Conservation (phyloP, 2,113 vertebrate species). For the Salvelinus alpinus region DNA sequence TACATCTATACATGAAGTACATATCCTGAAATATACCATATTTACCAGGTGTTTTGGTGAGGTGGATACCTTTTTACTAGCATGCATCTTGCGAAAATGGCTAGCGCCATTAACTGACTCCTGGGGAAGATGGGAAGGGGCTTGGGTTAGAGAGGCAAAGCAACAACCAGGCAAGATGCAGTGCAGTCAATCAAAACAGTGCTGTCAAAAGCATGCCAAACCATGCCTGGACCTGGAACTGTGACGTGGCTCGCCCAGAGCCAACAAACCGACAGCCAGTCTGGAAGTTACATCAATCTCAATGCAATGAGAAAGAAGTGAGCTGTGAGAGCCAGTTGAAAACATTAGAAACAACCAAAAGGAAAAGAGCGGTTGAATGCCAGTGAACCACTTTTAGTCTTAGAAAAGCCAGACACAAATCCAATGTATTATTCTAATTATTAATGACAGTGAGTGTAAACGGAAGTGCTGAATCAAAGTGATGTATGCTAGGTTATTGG, state of each 20-base stretch:
- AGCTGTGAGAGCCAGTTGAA: too few relatives aligned
- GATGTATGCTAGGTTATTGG: background rate
- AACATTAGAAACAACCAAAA: too few relatives aligned
- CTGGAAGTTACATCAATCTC: background rate
- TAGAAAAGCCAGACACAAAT: too few relatives aligned
- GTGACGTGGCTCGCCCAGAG: constrained; percentile 10
- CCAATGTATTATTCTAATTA: too few relatives aligned
- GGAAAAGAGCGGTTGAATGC: too few relatives aligned
- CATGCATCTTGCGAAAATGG: constrained; percentile 72
- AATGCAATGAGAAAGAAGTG: too few relatives aligned
- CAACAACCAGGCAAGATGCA: constrained; percentile 66
- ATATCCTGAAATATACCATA: constrained; percentile 19
- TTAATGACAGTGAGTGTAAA: too few relatives aligned
- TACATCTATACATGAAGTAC: background rate
- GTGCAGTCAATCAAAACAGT: constrained; percentile 21
- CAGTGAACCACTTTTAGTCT: too few relatives aligned
- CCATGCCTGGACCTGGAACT: background rate
- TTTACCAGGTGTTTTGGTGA: constrained; percentile 37
- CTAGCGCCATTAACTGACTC: constrained; percentile 60
- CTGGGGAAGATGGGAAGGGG: constrained; percentile 72
- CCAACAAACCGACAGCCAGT: constrained; percentile 26
- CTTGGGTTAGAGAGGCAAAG: constrained; percentile 56
- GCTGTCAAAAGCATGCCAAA: constrained; percentile 28
- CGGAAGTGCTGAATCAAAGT: too few relatives aligned
- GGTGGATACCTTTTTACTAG: constrained; percentile 75